These are phyloP conservation scores for Callocephalon fimbriatum DNA, from an alignment of 2,113 vertebrate genomes.

Conservation along the genomic window DNA sequence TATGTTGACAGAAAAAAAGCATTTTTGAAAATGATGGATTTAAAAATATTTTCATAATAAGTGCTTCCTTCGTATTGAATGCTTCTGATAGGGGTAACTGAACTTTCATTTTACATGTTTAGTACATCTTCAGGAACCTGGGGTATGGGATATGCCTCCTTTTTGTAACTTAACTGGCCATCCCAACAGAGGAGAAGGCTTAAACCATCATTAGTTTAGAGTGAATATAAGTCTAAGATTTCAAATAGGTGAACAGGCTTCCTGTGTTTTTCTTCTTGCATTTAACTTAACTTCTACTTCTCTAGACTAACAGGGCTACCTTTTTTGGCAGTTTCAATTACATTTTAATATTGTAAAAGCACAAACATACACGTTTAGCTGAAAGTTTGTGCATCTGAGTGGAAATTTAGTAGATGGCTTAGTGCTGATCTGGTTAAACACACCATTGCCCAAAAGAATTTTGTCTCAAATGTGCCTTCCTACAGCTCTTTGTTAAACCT, in stretches of 20 bases:
- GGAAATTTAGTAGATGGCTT: neutral
- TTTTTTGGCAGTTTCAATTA: neutral
- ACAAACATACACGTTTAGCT: neutral
- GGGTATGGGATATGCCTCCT: neutral
- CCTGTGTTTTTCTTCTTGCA: neutral
- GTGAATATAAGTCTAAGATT: neutral
- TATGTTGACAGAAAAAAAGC: slow-evolving; percentile 38
- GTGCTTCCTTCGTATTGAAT: neutral
- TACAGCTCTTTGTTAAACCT: neutral
- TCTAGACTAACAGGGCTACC: neutral
- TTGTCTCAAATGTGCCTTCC: neutral
- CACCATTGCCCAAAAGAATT: neutral
- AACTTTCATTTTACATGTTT: neutral
- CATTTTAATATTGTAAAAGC: neutral
- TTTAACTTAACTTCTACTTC: neutral
- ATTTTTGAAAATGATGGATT: neutral
- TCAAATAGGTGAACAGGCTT: neutral
- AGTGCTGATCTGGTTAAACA: neutral
- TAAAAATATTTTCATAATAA: slow-evolving; percentile 36
- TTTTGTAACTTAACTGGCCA: neutral
- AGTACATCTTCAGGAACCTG: neutral
- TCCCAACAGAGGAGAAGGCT: neutral
- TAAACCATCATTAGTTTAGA: neutral
- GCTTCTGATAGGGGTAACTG: neutral
- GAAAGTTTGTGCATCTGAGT: neutral